Base-by-base conservation (phyloP, 2,888 invertebrate genomes). In the Hemistola chrysoprasaria region DNA sequence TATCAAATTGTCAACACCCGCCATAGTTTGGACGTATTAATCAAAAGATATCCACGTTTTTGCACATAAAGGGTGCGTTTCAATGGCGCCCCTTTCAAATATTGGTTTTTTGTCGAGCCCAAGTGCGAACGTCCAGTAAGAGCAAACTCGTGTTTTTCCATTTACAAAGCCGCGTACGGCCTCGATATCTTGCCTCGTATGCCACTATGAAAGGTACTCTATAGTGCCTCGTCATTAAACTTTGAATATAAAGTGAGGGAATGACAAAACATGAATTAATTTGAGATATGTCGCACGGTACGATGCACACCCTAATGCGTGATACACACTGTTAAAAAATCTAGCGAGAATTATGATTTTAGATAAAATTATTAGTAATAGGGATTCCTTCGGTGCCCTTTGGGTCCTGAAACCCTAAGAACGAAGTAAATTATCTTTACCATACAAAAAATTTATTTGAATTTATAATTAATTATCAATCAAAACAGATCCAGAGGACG, bases 181-280 rank as follows among this genome's bases (percentile, higher is more conserved):
- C 65, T 62, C 69, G 71, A 76, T 83, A 80, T 82, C 83, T 79
- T 78, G 65, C 62, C 66, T 60, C 64, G 64, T 66, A 68, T 76
- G 75, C 74, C 69, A 71, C 38, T 44, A 35, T 44, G 30, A 34
- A 44, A 44, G 43, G 43, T 69, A 75, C 74, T 81, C 75, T 79
- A 83, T 81, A 83, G 79, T 78, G 82, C 80, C 56, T 77, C 59
- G 83, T 87, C 88, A 87, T 85, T 86, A 85, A 77, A 67, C 70
- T 70, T 66, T 73, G 82, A 81, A 84, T 83, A 76, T 87, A 84
- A 84, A 87, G 86, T 80, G 81, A 77, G 81, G 79, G 81, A 82
- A 86, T 85, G 87, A 87, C 88, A 87, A 86, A 86, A 87, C 85
- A 85, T 80, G 85, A 87, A 86, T 87, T 86, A 87, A 86, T 88